Conservation (phyloP, 1,140 invertebrate genomes). For the Diabrotica virgifera region DNA sequence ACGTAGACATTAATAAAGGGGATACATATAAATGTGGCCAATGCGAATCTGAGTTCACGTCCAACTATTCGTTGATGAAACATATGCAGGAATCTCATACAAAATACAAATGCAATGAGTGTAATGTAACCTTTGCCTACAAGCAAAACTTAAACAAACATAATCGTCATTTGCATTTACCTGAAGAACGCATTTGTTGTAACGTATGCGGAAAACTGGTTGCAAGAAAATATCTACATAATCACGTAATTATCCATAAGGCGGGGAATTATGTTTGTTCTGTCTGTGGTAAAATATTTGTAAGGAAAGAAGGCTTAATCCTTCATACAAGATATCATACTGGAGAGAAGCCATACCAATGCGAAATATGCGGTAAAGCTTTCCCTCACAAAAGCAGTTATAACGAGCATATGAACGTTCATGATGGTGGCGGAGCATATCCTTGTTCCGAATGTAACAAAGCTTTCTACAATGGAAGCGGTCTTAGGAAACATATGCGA, state of each 20-base stretch:
- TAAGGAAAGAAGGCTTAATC: conserved; percentile 60
- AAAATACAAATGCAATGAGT: no score
- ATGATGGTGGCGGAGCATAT: conserved; percentile 55
- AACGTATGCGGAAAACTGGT: background rate
- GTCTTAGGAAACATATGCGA: no score
- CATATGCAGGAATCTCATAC: no score
- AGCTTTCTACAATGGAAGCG: conserved; percentile 44
- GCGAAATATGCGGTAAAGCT: conserved; percentile 53
- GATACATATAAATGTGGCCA: no score
- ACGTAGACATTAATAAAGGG: no score
- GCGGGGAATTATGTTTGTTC: background rate
- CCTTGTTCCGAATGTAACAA: conserved; percentile 52
- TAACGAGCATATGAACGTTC: conserved; percentile 54
- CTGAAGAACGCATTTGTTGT: background rate
- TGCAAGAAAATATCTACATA: background rate
- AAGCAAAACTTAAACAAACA: background rate
- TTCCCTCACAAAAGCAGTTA: conserved; percentile 54
- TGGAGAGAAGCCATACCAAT: conserved; percentile 52
- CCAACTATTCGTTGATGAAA: background rate
- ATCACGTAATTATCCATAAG: background rate
- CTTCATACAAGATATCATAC: conserved; percentile 60
- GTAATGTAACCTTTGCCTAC: background rate
- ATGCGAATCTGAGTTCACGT: no score
- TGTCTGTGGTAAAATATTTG: conserved; percentile 56
- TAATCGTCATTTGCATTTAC: background rate